phyloP scores from a whole-genome alignment of 2,797 vertebrate species.

The Mastacembelus armatus region DNA sequence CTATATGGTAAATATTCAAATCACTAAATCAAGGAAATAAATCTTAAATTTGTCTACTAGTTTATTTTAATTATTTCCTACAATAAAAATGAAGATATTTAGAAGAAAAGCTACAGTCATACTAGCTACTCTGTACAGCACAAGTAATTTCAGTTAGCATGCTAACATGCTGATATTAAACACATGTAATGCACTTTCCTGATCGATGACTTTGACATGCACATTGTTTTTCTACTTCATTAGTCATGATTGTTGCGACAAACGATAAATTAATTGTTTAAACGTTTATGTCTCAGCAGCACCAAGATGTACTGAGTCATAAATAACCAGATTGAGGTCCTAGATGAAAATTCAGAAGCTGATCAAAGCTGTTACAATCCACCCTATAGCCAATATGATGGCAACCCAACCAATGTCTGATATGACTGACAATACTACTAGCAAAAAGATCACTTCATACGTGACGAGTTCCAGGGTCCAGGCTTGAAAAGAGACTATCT shows the following conservation, averaged over 20 bases:
- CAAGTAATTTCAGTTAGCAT: not conserved
- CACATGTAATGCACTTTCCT: not conserved
- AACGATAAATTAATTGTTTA: not conserved
- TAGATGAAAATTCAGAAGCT: not conserved
- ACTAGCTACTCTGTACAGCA: not conserved
- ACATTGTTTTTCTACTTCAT: not conserved
- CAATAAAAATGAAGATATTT: not conserved
- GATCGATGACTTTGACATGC: not conserved
- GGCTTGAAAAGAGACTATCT: slow-evolving; percentile 19
- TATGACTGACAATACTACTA: not conserved
- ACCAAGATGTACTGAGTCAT: not conserved
- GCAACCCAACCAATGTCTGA: not conserved
- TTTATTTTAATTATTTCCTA: slow-evolving; percentile 38
- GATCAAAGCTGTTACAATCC: not conserved
- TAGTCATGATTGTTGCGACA: not conserved
- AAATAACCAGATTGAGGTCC: not conserved
- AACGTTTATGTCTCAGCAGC: too few relatives aligned
- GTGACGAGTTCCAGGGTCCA: not conserved
- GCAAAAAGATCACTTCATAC: not conserved
- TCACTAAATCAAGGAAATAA: slow-evolving; percentile 72
- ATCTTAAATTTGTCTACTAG: slow-evolving; percentile 54
- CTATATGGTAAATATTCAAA: slow-evolving; percentile 60
- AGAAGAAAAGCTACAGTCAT: not conserved
- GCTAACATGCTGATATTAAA: not conserved
- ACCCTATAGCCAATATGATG: not conserved